Percentiles rank a stretch among this genome's conserved stretches.
phyloP scores from a whole-genome alignment of 2,797 vertebrate genomes.

The Syngnathus rostellatus region DNA sequence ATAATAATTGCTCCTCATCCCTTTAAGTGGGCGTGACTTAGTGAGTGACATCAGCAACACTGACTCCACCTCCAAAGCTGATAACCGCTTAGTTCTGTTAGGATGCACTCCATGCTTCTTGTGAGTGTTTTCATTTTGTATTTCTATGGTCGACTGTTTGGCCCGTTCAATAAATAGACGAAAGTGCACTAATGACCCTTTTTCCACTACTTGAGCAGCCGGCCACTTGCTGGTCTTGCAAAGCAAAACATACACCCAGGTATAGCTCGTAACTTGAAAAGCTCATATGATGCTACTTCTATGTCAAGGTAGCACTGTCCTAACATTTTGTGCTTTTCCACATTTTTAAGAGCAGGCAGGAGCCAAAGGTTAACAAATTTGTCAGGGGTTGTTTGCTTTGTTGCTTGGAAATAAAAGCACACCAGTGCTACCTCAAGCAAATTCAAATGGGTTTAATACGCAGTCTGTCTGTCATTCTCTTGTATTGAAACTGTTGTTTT shows the following conservation, averaged over 20 bases:
- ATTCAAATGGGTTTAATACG: slow-evolving; percentile 67
- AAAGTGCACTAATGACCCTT: not conserved
- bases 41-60: not conserved
- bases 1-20: no score
- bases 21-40: not conserved
- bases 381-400: slow-evolving; percentile 75
- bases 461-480: slow-evolving; percentile 12
- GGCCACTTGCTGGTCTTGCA: not conserved
- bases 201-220: not conserved
- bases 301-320: slow-evolving; percentile 63
- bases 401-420: slow-evolving; percentile 74
- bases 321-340: slow-evolving; percentile 63
- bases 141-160: not conserved
- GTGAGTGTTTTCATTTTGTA: not conserved
- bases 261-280: not conserved
- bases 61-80: not conserved
- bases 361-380: slow-evolving; percentile 68
- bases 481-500: slow-evolving; percentile 69
- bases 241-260: not conserved
- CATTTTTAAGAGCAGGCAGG: slow-evolving; percentile 53
- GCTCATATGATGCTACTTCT: not conserved
- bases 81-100: not conserved
- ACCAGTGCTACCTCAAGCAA: slow-evolving; percentile 74
- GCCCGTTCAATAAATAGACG: not conserved
- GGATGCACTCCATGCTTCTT: not conserved